Percentiles rank a stretch among this genome's conserved stretches.
These are phyloP conservation scores for Agonopterix alstromeriana DNA, from an alignment of 2,888 invertebrate species.

Conservation along the genomic window DNA sequence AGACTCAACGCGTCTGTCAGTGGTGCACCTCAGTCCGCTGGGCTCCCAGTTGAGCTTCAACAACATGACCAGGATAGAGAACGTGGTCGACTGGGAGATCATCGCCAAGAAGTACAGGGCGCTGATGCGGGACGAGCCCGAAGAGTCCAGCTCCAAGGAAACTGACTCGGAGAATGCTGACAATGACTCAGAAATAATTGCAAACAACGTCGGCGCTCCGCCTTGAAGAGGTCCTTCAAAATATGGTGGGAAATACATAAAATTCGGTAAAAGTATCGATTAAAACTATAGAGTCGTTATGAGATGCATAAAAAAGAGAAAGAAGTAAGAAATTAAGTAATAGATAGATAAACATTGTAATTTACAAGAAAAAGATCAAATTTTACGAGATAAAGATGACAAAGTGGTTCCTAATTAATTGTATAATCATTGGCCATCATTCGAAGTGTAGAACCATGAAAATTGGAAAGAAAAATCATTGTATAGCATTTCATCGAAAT, in stretches of 20 bases:
- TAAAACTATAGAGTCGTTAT: too few species aligned
- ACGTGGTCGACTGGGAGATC: constrained; percentile 93
- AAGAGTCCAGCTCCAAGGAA: constrained; percentile 48
- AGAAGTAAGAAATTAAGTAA: too few species aligned
- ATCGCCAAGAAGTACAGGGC: constrained; percentile 93
- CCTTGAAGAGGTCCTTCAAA: constrained; percentile 34
- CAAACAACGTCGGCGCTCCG: constrained; percentile 60
- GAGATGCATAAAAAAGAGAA: too few species aligned
- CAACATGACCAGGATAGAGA: constrained; percentile 88
- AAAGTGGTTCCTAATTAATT: neutral
- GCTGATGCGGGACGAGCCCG: constrained; percentile 72
- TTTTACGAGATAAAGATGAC: neutral
- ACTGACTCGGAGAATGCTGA: constrained; percentile 60
- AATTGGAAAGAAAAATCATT: too few species aligned
- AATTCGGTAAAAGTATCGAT: too few species aligned
- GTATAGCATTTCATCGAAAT: too few species aligned
- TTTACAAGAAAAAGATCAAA: too few species aligned
- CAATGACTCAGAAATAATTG: constrained; percentile 53
- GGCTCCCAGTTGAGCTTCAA: constrained; percentile 91
- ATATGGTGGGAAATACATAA: neutral
- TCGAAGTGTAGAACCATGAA: too few species aligned
- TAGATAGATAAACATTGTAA: too few species aligned
- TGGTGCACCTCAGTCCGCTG: constrained; percentile 88
- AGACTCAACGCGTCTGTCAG: constrained; percentile 87
- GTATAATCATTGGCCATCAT: neutral